phyloP scores from a whole-genome alignment of 1,140 invertebrate species.

The Penaeus vannamei region DNA sequence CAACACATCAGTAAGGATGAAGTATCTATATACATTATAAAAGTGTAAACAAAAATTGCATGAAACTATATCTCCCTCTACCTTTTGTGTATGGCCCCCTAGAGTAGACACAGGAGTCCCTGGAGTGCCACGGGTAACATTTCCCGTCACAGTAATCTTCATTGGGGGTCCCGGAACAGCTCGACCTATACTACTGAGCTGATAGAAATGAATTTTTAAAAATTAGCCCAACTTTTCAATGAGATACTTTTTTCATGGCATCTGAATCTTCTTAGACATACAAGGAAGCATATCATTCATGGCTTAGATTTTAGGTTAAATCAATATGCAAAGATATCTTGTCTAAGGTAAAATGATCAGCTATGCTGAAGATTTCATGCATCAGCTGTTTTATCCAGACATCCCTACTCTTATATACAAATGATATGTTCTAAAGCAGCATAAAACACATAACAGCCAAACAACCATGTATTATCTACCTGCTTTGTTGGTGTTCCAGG shows the following conservation, averaged over 20 bases:
- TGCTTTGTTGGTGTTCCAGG: slow-evolving; percentile 50
- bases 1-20: no score
- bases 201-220: not conserved
- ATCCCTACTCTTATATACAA: no score
- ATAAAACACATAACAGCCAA: no score
- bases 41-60: not conserved
- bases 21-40: not conserved
- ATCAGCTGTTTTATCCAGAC: no score
- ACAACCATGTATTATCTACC: no score
- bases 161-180: slow-evolving; percentile 51
- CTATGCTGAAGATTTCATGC: no score
- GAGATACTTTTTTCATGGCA: not conserved
- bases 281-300: no score
- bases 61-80: not conserved
- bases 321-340: no score
- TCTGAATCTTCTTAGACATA: no score
- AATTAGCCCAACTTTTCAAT: not conserved
- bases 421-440: no score
- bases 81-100: slow-evolving; percentile 53
- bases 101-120: slow-evolving; percentile 50
- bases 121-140: slow-evolving; percentile 48
- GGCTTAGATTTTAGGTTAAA: no score
- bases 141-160: slow-evolving; percentile 55
- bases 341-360: no score
- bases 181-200: slow-evolving; percentile 41